A percentile compares a stretch with the other conserved stretches of the same genome.
These are phyloP conservation scores for Drosophila baimaii DNA, from an alignment of 1,140 invertebrate genomes.

Conservation along the genomic window DNA sequence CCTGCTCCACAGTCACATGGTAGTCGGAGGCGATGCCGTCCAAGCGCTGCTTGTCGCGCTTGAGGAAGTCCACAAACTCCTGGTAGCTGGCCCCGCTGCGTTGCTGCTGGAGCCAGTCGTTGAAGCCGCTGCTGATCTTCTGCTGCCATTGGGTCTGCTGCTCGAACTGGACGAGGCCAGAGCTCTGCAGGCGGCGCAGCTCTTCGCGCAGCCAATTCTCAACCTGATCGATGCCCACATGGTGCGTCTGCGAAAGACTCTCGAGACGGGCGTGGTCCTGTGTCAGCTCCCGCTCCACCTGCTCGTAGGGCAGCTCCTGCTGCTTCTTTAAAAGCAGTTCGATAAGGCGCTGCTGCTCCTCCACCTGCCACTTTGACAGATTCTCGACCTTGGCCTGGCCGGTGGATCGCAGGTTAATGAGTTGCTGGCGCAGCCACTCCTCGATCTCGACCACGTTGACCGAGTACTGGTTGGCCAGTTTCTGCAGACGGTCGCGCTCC, in stretches of 20 bases:
- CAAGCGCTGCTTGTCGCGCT: slow-evolving; percentile 69
- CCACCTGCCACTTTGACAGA: slow-evolving; percentile 72
- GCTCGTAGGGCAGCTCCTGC: slow-evolving; percentile 61
- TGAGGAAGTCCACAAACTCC: slow-evolving; percentile 71
- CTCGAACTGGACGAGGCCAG: slow-evolving; percentile 72
- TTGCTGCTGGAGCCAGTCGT: slow-evolving; percentile 72
- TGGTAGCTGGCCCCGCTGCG: slow-evolving; percentile 65
- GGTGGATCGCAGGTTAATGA: slow-evolving; percentile 72
- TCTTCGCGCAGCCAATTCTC: slow-evolving; percentile 78
- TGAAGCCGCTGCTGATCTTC: slow-evolving; percentile 65
- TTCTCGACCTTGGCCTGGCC: slow-evolving; percentile 75
- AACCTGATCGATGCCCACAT: slow-evolving; percentile 73
- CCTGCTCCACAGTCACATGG: slow-evolving; percentile 80
- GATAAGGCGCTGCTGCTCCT: slow-evolving; percentile 75
- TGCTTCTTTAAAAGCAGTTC: slow-evolving; percentile 75
- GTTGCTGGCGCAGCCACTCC: slow-evolving; percentile 73
- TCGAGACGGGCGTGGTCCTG: slow-evolving; percentile 65
- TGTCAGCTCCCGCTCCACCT: slow-evolving; percentile 68
- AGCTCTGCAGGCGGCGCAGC: slow-evolving; percentile 63
- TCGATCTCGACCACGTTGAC: slow-evolving; percentile 77
- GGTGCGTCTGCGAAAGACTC: slow-evolving; percentile 69
- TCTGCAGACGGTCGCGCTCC: slow-evolving; percentile 64
- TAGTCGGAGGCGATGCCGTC: slow-evolving; percentile 70
- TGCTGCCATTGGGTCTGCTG: slow-evolving; percentile 75
- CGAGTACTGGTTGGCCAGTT: slow-evolving; percentile 74